Conservation (phyloP, 2,113 vertebrate genomes). For the Alosa alosa region DNA sequence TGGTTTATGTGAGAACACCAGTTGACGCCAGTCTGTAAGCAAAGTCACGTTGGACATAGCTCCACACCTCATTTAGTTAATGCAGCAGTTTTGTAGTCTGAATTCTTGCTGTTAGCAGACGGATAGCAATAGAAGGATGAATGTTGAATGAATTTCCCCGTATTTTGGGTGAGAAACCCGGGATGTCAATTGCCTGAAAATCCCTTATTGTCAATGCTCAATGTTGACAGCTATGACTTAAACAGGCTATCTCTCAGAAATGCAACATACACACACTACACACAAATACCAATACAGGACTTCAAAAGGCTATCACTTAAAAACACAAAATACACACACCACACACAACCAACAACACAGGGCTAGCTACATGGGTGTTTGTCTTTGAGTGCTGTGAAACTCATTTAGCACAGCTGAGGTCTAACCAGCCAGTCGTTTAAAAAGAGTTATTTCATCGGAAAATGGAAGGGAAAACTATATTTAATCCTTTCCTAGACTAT, state of each 20-base stretch:
- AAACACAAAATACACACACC: neutral
- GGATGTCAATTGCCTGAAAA: no score
- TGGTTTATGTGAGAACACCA: no score
- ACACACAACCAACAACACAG: neutral
- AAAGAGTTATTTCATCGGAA: conserved; percentile 14
- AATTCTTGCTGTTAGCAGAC: no score
- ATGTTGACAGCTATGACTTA: no score
- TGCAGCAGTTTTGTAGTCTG: no score
- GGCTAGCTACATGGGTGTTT: neutral
- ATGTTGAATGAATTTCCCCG: no score
- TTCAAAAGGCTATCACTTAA: neutral
- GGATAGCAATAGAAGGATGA: no score
- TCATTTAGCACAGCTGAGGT: neutral
- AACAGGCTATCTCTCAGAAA: neutral
- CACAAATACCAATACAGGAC: neutral
- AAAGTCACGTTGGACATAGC: no score
- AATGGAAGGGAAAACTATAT: conserved; percentile 12
- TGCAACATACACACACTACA: neutral
- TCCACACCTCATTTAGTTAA: no score
- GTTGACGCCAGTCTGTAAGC: no score
- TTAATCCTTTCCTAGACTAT: conserved; percentile 16
- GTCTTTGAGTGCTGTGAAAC: neutral
- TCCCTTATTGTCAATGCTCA: no score
- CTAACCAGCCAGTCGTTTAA: neutral
- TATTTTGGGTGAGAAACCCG: no score